These are phyloP conservation scores for Himalopsyche phryganea DNA, from an alignment of 1,140 invertebrate species.

Conservation along the genomic window DNA sequence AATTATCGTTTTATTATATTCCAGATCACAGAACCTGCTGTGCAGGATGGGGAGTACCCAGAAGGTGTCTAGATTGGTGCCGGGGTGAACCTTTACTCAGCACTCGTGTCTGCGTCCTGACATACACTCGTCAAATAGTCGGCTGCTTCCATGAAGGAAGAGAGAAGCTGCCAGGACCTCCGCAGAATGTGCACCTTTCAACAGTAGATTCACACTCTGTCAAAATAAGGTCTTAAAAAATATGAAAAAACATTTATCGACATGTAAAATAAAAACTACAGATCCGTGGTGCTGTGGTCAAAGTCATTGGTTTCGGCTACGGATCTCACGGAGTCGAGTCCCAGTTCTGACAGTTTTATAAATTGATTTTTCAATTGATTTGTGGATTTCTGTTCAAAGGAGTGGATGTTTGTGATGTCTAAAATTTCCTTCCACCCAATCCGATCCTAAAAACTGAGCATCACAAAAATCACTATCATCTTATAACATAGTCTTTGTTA, in stretches of 20 bases:
- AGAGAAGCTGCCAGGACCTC: conserved; percentile 72
- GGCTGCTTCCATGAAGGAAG: conserved; percentile 77
- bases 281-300: too few relatives aligned
- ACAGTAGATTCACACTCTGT: conserved; percentile 59
- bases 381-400: too few relatives aligned
- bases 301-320: too few relatives aligned
- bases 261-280: background rate
- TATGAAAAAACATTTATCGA: background rate
- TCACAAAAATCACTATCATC: too few relatives aligned
- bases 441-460: too few relatives aligned
- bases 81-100: conserved; percentile 41
- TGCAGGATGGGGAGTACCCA: conserved; percentile 61
- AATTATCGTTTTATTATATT: conserved; percentile 7
- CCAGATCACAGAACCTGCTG: conserved; percentile 77
- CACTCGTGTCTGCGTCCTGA: conserved; percentile 63
- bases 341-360: too few relatives aligned
- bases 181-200: conserved; percentile 62
- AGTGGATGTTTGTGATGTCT: too few relatives aligned
- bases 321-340: too few relatives aligned
- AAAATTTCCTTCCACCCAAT: too few relatives aligned
- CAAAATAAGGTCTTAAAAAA: conserved; percentile 46
- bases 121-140: conserved; percentile 70
- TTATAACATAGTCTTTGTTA: too few relatives aligned
- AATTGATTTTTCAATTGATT: too few relatives aligned
- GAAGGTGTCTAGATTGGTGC: conserved; percentile 60